Conservation (phyloP, 2,797 vertebrate species). For the Peromyscus nudipes region DNA sequence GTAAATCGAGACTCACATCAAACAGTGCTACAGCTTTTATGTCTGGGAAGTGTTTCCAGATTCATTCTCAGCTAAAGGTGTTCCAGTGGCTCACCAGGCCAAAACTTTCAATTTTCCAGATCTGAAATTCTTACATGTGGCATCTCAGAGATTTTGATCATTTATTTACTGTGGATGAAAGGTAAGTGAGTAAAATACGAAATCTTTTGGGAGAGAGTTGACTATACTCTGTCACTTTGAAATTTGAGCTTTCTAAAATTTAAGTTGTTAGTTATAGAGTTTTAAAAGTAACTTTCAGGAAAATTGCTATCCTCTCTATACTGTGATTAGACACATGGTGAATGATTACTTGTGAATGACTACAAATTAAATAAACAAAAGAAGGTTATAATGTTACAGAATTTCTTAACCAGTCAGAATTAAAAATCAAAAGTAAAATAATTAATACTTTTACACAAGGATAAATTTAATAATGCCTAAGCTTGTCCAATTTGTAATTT, state of each 20-base stretch:
- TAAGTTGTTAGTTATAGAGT: slow-evolving; percentile 4
- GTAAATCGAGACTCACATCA: not conserved
- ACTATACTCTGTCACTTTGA: slow-evolving; percentile 35
- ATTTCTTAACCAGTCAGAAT: not conserved
- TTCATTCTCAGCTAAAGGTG: not conserved
- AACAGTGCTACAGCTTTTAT: not conserved
- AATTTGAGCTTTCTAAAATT: slow-evolving; percentile 46
- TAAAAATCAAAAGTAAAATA: not conserved
- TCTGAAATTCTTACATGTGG: slow-evolving; percentile 10
- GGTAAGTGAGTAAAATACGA: not conserved
- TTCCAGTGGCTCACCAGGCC: not conserved
- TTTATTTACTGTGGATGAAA: slow-evolving; percentile 51
- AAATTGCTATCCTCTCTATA: not conserved
- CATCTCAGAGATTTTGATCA: slow-evolving; percentile 47
- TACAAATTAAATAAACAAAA: not conserved
- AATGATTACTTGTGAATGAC: not conserved
- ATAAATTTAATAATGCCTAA: not conserved
- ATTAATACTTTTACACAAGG: not conserved
- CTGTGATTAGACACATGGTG: not conserved
- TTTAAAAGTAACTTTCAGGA: slow-evolving; percentile 54
- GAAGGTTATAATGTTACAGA: not conserved
- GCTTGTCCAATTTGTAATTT: not conserved
- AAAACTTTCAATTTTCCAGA: slow-evolving; percentile 2
- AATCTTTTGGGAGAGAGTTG: not conserved
- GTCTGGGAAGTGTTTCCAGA: not conserved